Conservation (phyloP, 2,888 invertebrate genomes). For the Philaethria dido region DNA sequence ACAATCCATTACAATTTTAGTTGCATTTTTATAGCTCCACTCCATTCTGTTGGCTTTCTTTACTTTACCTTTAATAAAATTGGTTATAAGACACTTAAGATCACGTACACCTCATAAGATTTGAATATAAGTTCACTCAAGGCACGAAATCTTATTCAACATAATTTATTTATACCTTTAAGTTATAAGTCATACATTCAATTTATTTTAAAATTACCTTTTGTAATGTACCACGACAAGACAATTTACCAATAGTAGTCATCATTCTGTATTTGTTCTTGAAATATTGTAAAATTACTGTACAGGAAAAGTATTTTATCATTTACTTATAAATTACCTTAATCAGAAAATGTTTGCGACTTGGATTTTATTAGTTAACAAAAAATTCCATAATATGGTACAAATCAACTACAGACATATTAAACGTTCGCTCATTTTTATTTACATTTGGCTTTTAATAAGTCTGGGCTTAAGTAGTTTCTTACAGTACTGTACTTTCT, state of each 20-base stretch:
- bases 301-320: no score
- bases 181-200: background rate
- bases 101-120: background rate
- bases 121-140: background rate
- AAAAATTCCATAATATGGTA: conserved; percentile 5
- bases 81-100: background rate
- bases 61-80: background rate
- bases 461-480: conserved; percentile 4
- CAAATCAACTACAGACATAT: background rate
- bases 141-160: background rate
- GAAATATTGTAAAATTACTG: no score
- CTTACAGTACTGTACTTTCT: conserved; percentile 12
- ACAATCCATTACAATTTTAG: background rate
- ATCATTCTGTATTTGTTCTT: no score
- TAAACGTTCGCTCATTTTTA: conserved; percentile 4
- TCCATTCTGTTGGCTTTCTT: background rate
- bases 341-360: background rate
- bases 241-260: no score
- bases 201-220: background rate
- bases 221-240: no score
- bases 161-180: background rate
- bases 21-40: background rate
- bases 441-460: conserved; percentile 7
- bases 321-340: background rate
- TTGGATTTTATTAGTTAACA: background rate